These are phyloP conservation scores for Eurypyga helias DNA, from an alignment of 2,113 vertebrate genomes.

Conservation along the genomic window DNA sequence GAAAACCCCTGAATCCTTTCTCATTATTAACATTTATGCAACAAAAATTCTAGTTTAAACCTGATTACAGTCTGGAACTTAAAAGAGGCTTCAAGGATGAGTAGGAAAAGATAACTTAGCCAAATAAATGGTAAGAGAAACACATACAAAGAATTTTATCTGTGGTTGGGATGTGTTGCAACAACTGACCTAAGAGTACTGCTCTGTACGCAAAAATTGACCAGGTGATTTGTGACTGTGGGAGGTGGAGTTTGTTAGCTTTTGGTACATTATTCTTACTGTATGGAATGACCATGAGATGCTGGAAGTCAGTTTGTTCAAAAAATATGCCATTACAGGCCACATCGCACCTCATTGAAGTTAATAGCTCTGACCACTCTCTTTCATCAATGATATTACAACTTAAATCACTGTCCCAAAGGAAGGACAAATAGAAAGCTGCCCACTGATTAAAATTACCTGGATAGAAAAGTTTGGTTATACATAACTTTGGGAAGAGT, in stretches of 20 bases:
- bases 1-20: neutral
- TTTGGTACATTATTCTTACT: neutral
- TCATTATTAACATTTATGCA: neutral
- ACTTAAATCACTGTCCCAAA: neutral
- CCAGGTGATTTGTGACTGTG: neutral
- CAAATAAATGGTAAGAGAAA: neutral
- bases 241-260: neutral
- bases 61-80: neutral
- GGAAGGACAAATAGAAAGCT: neutral
- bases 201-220: neutral
- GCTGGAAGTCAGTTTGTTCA: neutral
- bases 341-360: neutral
- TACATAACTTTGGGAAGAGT: neutral
- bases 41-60: neutral
- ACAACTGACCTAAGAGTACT: neutral
- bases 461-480: neutral
- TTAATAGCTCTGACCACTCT: neutral
- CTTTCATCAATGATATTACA: neutral
- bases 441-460: neutral
- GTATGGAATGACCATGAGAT: neutral
- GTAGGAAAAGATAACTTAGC: neutral
- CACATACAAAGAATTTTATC: neutral
- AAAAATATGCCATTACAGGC: neutral
- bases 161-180: neutral
- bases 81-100: neutral